These are phyloP conservation scores for Amazona finschi DNA, from an alignment of 2,797 vertebrate species.

Conservation along the genomic window DNA sequence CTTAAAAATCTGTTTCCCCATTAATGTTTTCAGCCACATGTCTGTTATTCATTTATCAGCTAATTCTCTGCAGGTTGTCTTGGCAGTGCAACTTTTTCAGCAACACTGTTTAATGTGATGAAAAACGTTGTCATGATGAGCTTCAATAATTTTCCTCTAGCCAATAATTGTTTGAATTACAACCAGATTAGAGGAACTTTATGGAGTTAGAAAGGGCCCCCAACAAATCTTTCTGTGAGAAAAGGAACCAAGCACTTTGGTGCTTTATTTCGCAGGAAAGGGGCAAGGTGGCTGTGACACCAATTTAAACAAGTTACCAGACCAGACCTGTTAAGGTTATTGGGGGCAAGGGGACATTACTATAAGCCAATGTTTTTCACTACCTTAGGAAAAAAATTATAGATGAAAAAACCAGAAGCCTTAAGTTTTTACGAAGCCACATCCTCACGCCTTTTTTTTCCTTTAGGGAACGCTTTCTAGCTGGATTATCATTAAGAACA, in stretches of 20 bases:
- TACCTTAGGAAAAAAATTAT: neutral
- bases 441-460: neutral
- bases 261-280: neutral
- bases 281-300: neutral
- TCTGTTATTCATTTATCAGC: neutral
- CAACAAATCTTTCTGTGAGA: neutral
- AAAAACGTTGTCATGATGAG: constrained; percentile 31
- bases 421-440: neutral
- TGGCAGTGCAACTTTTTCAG: neutral
- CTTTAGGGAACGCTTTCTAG: neutral
- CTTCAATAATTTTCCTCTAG: constrained; percentile 10
- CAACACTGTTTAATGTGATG: constrained; percentile 35
- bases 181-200: neutral
- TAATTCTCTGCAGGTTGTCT: constrained; percentile 37
- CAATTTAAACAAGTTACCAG: neutral
- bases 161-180: constrained; percentile 8
- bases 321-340: neutral
- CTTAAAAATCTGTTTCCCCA: neutral
- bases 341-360: neutral
- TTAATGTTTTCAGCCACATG: neutral
- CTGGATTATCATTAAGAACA: neutral
- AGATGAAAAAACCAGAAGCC: neutral
- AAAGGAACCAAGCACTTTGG: neutral
- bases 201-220: neutral
- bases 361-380: neutral